phyloP scores from a whole-genome alignment of 1,140 invertebrate species.

The Musca domestica region DNA sequence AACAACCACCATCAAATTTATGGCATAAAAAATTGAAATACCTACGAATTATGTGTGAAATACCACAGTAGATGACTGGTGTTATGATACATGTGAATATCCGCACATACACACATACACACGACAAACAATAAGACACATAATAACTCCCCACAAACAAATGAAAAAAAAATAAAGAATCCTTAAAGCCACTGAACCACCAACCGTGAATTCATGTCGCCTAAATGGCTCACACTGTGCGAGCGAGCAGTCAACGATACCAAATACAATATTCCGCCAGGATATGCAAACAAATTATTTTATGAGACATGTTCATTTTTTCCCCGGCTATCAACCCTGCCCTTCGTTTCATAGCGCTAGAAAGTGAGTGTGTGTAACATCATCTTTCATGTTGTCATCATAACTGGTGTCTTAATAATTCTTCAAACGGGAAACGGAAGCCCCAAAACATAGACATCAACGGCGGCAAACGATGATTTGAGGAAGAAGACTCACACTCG shows the following conservation, averaged over 20 bases:
- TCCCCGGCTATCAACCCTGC: not conserved
- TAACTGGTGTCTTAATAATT: constrained; percentile 21
- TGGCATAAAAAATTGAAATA: not conserved
- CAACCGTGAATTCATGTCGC: not conserved
- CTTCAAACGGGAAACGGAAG: constrained; percentile 11
- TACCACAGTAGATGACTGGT: constrained; percentile 1
- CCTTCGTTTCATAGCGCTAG: no score
- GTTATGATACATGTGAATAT: not conserved
- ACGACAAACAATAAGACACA: not conserved
- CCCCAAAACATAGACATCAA: not conserved
- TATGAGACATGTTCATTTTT: not conserved
- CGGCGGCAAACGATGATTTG: no score
- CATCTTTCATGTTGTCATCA: constrained; percentile 20
- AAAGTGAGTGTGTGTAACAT: not conserved
- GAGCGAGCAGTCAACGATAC: not conserved
- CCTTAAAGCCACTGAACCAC: not conserved
- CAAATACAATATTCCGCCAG: no score
- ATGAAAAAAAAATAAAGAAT: not conserved
- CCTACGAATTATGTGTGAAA: constrained; percentile 17
- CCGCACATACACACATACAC: no score
- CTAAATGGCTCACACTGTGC: constrained; percentile 1
- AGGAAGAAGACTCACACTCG: no score
- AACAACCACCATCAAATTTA: no score
- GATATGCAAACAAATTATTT: constrained; percentile 18
- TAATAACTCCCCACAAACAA: not conserved